phyloP scores from a whole-genome alignment of 2,113 vertebrate genomes.

The Toxotes chatareus region DNA sequence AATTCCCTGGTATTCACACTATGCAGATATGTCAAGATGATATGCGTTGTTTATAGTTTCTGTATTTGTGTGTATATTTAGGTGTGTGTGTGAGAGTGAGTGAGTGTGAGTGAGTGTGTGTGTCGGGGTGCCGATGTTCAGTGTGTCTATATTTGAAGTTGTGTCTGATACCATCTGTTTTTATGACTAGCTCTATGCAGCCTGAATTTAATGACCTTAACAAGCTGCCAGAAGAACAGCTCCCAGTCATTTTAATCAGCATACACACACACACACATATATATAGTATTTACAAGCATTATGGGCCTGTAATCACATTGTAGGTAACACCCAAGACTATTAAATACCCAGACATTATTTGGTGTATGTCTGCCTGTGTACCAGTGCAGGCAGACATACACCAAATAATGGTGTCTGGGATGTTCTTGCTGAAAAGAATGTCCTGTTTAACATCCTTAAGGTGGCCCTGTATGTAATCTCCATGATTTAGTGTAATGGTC shows the following conservation, averaged over 20 bases:
- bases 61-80: constrained; percentile 22
- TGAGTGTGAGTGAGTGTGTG: background rate
- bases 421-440: background rate
- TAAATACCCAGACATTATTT: constrained; percentile 59
- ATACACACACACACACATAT: constrained; percentile 27
- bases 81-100: background rate
- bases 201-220: constrained; percentile 64
- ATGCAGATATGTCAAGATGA: constrained; percentile 1
- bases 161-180: constrained; percentile 61
- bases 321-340: constrained; percentile 51
- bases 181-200: constrained; percentile 58
- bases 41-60: constrained; percentile 26
- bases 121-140: constrained; percentile 38
- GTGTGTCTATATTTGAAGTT: constrained; percentile 72
- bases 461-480: background rate
- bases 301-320: constrained; percentile 57
- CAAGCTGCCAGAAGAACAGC: constrained; percentile 65
- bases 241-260: constrained; percentile 72
- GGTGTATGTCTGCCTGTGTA: constrained; percentile 19
- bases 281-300: constrained; percentile 57
- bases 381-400: too few species aligned
- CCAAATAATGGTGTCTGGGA: too few species aligned
- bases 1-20: constrained; percentile 41
- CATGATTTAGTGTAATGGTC: background rate
- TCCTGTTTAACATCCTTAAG: background rate